A percentile compares a stretch with the other conserved stretches of the same genome.
These are phyloP conservation scores for Itoplectis maculator DNA, from an alignment of 2,888 invertebrate genomes.

Conservation along the genomic window DNA sequence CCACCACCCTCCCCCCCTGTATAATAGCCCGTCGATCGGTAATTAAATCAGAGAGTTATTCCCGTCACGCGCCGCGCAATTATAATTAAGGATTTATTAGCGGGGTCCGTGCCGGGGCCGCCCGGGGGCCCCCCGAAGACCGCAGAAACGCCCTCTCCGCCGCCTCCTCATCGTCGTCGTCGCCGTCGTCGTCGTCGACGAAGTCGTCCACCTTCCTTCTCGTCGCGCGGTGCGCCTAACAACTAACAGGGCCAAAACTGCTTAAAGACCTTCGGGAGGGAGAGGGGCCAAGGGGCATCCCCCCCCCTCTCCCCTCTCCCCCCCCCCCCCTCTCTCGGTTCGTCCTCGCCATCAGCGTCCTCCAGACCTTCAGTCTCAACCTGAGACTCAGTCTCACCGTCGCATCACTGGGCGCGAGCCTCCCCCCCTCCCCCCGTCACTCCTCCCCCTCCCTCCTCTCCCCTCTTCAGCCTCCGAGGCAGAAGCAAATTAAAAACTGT, in stretches of 20 bases:
- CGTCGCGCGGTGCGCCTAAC: constrained; percentile 79
- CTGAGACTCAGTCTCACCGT: constrained; percentile 63
- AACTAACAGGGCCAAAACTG: constrained; percentile 83
- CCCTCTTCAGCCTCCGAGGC: constrained; percentile 75
- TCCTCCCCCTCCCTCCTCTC: constrained; percentile 67
- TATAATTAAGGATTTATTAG: constrained; percentile 85
- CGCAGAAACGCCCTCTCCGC: constrained; percentile 80
- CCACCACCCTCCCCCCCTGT: too few relatives aligned
- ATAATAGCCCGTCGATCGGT: constrained; percentile 80
- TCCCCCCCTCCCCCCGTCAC: constrained; percentile 49
- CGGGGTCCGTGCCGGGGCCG: constrained; percentile 77
- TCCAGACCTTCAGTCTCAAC: constrained; percentile 43
- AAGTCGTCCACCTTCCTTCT: constrained; percentile 63
- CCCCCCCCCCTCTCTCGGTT: constrained; percentile 39
- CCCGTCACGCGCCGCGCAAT: constrained; percentile 84
- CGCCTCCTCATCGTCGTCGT: constrained; percentile 73
- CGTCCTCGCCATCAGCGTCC: constrained; percentile 66
- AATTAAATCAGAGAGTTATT: constrained; percentile 84
- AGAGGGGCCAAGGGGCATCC: constrained; percentile 66
- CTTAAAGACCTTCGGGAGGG: constrained; percentile 77
- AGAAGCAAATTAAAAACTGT: constrained; percentile 85
- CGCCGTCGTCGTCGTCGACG: too few relatives aligned
- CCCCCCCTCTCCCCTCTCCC: constrained; percentile 42
- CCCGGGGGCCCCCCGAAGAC: constrained; percentile 77
- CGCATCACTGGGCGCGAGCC: constrained; percentile 63